Percentiles rank a stretch among this genome's conserved stretches.
These are phyloP conservation scores for Drosophila mercatorum DNA, from an alignment of 2,888 invertebrate genomes.

Conservation along the genomic window DNA sequence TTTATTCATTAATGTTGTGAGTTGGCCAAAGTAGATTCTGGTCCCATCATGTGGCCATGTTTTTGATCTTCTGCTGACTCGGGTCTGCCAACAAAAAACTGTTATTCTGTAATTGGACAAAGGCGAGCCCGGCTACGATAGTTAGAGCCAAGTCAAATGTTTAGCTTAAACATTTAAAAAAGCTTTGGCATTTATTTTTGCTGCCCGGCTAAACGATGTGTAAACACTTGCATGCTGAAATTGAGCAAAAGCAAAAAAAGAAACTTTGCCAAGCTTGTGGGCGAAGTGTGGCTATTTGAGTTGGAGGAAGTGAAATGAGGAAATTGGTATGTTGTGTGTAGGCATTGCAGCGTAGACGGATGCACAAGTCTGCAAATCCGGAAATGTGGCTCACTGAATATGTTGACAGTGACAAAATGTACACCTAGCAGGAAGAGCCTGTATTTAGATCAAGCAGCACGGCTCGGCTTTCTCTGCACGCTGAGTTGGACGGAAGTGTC, in stretches of 20 bases:
- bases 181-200: slow-evolving; percentile 40
- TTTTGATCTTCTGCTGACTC: slow-evolving; percentile 30
- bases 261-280: slow-evolving; percentile 19
- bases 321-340: slow-evolving; percentile 26
- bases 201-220: slow-evolving; percentile 26
- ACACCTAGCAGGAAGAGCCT: slow-evolving; percentile 28
- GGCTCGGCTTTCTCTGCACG: slow-evolving; percentile 13
- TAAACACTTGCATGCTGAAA: slow-evolving; percentile 32
- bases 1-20: slow-evolving; percentile 69
- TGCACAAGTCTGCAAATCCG: slow-evolving; percentile 61
- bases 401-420: slow-evolving; percentile 65
- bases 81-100: slow-evolving; percentile 16
- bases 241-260: slow-evolving; percentile 15
- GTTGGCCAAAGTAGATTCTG: slow-evolving; percentile 22
- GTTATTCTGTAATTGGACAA: slow-evolving; percentile 31
- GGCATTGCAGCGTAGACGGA: slow-evolving; percentile 50
- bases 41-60: slow-evolving; percentile 25
- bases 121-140: slow-evolving; percentile 15
- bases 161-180: slow-evolving; percentile 53
- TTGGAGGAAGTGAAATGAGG: slow-evolving; percentile 7
- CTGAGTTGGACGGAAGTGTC: slow-evolving; percentile 61
- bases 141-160: slow-evolving; percentile 44
- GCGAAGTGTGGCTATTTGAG: slow-evolving; percentile 11
- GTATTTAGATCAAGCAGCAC: slow-evolving; percentile 24
- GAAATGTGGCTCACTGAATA: slow-evolving; percentile 73